Base-by-base conservation (phyloP, 2,888 invertebrate genomes). In the Dryocosmus kuriphilus region DNA sequence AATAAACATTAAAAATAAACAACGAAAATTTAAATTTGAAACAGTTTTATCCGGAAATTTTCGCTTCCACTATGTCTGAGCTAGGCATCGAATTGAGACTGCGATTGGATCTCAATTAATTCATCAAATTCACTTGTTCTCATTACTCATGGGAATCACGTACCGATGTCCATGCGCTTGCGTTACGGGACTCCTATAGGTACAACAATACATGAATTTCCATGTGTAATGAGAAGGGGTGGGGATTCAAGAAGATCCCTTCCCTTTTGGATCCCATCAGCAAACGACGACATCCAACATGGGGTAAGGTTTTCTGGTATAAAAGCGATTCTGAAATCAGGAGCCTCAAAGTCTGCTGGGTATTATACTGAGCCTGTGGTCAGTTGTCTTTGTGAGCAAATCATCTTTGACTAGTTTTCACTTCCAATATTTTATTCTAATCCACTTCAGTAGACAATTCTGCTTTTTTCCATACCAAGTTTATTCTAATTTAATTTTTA, bases 301-400 rank as follows among this genome's bases (percentile, higher is more conserved):
- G 76, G 79, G 78, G 78, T 79, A 79, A 63, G 77, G 79, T 79
- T 79, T 61, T 81, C 77, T 76, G 87, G 86, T 90, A 90, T 90
- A 90, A 88, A 90, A 90, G 90, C 86, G 81, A 88, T 89, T 86
- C 89, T 85, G 80, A 62, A 83, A 80, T 79, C 80, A 81, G 75
- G 83, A 82, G 82, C 85, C 83, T 84, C 86, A 82, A 85, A 85
- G 83, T 85, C 80, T 80, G 76, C 75, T 60, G 41, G 63, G 63
- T 75, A 62, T 8, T 22, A 57, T 24, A 4, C 57, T 24, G 24
- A 24, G 24, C 22, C 11, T 3, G 14, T 22, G n/a, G 9, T 22
- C 22, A 22, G 2, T 55, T 22, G 22, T 2, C 11, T n/a, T 55
- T 9, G 1, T 55, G 2, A 55, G 6, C 14, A n/a, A 60, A 41